phyloP scores from a whole-genome alignment of 2,797 vertebrate species.

The Pseudopleuronectes americanus region DNA sequence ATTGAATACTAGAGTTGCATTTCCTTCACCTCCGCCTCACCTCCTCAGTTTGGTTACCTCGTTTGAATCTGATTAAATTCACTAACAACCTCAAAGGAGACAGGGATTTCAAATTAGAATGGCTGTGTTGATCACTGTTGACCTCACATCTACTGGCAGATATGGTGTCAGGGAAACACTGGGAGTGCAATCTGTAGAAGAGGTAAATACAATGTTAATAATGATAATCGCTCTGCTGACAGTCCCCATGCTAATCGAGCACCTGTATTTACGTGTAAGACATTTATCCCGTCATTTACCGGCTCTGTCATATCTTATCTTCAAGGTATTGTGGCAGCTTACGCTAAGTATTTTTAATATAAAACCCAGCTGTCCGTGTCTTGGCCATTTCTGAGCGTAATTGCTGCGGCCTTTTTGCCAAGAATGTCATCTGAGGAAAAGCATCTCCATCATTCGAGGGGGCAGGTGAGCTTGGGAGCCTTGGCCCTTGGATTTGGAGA shows the following conservation, averaged over 20 bases:
- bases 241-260: slow-evolving; percentile 21
- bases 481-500: slow-evolving; percentile 44
- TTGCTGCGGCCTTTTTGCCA: slow-evolving; percentile 49
- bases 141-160: not conserved
- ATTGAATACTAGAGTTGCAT: slow-evolving; percentile 9
- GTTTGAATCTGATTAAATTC: slow-evolving; percentile 2
- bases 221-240: slow-evolving; percentile 14
- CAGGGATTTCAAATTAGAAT: slow-evolving; percentile 1
- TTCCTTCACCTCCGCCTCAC: slow-evolving; percentile 12
- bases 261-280: slow-evolving; percentile 14
- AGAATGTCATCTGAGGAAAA: slow-evolving; percentile 11
- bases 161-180: not conserved
- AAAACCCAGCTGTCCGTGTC: slow-evolving; percentile 57
- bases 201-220: slow-evolving; percentile 9
- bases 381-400: slow-evolving; percentile 54
- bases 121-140: not conserved
- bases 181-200: slow-evolving; percentile 13
- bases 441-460: slow-evolving; percentile 18
- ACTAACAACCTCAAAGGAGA: not conserved
- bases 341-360: slow-evolving; percentile 26
- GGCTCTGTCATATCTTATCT: slow-evolving; percentile 19
- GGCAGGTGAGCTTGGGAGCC: slow-evolving; percentile 48
- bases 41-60: slow-evolving; percentile 6
- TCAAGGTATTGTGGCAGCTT: slow-evolving; percentile 29
- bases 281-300: slow-evolving; percentile 28